phyloP scores from a whole-genome alignment of 92 coral and sea anemone genomes.

The Phenganax subtilis region DNA sequence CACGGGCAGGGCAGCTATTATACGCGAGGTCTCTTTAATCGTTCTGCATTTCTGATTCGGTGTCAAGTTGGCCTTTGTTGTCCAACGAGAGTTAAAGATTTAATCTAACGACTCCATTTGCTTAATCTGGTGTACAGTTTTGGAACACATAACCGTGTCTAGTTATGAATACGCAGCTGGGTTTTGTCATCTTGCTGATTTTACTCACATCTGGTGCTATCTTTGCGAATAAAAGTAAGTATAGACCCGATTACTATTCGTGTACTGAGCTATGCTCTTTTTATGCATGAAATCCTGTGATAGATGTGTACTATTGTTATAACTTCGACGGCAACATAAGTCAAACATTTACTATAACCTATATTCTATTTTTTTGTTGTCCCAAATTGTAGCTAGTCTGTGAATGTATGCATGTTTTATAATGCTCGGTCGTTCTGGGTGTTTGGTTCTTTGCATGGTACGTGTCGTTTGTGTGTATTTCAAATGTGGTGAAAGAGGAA shows the following conservation, averaged over 20 bases:
- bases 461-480: too few species aligned
- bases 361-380: too few species aligned
- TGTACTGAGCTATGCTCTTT: not conserved
- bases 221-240: not conserved
- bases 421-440: too few species aligned
- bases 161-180: conserved; percentile 1
- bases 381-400: too few species aligned
- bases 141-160: not conserved
- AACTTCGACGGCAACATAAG: not conserved
- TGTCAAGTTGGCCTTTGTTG: conserved; percentile 3
- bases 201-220: not conserved
- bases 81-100: not conserved
- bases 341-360: too few species aligned
- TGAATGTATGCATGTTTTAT: too few species aligned
- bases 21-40: not conserved
- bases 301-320: not conserved
- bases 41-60: not conserved
- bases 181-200: not conserved
- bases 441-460: too few species aligned
- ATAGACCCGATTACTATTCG: not conserved
- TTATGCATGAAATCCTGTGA: not conserved
- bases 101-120: not conserved
- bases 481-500: too few species aligned
- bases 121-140: not conserved
- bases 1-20: not conserved